Evolutionary conservation across 1,140 invertebrate species (phyloP).

Genomic region (Drosophila persimilis): DNA sequence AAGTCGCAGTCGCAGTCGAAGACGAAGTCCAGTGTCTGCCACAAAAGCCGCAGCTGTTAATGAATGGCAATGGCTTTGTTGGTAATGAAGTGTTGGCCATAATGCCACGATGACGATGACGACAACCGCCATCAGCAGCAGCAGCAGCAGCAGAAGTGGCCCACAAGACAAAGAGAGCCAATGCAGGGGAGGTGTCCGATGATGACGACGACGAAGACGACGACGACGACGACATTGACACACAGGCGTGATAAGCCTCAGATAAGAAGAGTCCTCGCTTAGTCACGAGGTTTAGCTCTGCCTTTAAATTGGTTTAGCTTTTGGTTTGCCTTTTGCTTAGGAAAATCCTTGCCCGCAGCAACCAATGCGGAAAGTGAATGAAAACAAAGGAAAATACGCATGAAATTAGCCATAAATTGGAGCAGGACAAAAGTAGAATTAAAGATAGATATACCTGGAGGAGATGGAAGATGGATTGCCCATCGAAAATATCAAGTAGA

Average conservation of each 20-base stretch:
- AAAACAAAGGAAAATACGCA: not conserved
- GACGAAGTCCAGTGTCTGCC: slow-evolving; percentile 26
- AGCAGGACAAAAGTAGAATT: too few species aligned
- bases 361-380: too few species aligned
- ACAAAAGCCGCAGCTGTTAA: slow-evolving; percentile 71
- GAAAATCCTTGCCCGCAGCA: not conserved
- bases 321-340: slow-evolving; percentile 16
- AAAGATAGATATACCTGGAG: too few species aligned
- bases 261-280: slow-evolving; percentile 47
- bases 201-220: slow-evolving; percentile 19
- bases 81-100: slow-evolving; percentile 78
- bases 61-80: slow-evolving; percentile 78
- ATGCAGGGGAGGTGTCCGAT: slow-evolving; percentile 14
- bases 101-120: slow-evolving; percentile 51
- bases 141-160: not conserved
- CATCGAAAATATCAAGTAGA: too few species aligned
- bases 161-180: slow-evolving; percentile 18
- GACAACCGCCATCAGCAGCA: slow-evolving; percentile 14
- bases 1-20: too few species aligned
- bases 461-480: too few species aligned
- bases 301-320: slow-evolving; percentile 22
- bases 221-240: slow-evolving; percentile 57
- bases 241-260: slow-evolving; percentile 54
- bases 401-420: too few species aligned
- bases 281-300: slow-evolving; percentile 36